Evolutionary conservation across 35 echinoderm and acorn worm species (phyloP).

Genomic region (Holothuria glaberrima): DNA sequence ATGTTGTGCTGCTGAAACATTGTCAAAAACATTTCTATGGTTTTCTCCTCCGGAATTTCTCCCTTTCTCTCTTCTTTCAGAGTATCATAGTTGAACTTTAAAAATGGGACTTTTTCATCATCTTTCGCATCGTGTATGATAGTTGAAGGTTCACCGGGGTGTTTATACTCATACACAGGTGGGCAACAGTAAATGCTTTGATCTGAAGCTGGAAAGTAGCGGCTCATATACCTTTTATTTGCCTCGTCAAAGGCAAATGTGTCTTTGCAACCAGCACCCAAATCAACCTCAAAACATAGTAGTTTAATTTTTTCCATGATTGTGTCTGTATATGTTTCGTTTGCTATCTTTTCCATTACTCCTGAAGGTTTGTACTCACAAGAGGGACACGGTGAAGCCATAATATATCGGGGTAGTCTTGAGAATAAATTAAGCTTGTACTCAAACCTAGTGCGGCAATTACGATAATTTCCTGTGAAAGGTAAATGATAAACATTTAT

Average conservation of each 20-base stretch:
- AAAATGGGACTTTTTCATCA: slow-evolving; percentile 7
- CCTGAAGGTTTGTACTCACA: background rate
- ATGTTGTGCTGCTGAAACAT: background rate
- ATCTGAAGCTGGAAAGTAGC: background rate
- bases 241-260: slow-evolving; percentile 7
- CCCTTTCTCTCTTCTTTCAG: slow-evolving; percentile 4
- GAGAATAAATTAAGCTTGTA: too few relatives aligned
- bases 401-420: too few relatives aligned
- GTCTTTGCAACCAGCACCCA: slow-evolving; percentile 15
- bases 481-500: too few relatives aligned
- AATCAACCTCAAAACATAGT: background rate
- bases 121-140: background rate
- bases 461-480: too few relatives aligned
- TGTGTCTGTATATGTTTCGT: background rate
- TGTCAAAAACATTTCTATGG: background rate
- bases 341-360: background rate
- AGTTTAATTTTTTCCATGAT: background rate
- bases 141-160: slow-evolving; percentile 19
- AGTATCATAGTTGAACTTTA: background rate
- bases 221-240: background rate
- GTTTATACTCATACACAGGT: slow-evolving; percentile 17
- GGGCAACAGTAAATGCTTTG: background rate
- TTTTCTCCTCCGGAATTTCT: background rate
- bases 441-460: too few relatives aligned
- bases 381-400: background rate